Conservation (phyloP, 2,797 vertebrate species). For the Buceros bicornis region DNA sequence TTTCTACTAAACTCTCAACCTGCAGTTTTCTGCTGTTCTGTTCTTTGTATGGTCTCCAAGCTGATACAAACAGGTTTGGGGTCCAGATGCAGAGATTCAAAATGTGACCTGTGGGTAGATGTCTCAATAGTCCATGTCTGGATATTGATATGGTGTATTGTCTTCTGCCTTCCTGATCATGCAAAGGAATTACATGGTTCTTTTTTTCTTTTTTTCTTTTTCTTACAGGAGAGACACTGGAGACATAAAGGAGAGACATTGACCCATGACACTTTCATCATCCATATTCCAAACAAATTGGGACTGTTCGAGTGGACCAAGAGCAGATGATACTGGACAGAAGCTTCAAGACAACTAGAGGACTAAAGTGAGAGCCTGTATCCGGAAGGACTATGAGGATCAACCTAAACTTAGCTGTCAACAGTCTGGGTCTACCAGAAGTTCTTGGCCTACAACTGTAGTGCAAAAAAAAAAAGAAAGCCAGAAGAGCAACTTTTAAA, state of each 20-base stretch:
- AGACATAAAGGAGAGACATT: neutral
- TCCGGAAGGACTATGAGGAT: neutral
- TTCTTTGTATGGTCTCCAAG: neutral
- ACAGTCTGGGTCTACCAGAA: neutral
- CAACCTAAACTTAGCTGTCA: neutral
- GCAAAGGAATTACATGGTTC: neutral
- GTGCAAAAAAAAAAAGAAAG: neutral
- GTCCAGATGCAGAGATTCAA: neutral
- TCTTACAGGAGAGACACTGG: neutral
- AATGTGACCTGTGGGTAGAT: neutral
- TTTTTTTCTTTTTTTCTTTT: neutral
- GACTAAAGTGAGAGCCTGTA: neutral
- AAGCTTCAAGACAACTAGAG: neutral
- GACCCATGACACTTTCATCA: neutral
- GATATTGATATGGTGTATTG: neutral
- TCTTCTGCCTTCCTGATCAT: neutral
- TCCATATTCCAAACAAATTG: neutral
- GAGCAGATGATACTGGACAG: neutral
- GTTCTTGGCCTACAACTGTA: neutral
- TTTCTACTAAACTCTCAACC: neutral
- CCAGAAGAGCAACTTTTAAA: neutral
- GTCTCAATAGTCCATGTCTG: neutral
- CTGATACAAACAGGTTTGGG: neutral
- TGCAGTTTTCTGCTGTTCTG: neutral
- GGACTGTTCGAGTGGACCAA: neutral